Base-by-base conservation (phyloP, 1,140 invertebrate species). In the Lepidotrigona ventralis region DNA sequence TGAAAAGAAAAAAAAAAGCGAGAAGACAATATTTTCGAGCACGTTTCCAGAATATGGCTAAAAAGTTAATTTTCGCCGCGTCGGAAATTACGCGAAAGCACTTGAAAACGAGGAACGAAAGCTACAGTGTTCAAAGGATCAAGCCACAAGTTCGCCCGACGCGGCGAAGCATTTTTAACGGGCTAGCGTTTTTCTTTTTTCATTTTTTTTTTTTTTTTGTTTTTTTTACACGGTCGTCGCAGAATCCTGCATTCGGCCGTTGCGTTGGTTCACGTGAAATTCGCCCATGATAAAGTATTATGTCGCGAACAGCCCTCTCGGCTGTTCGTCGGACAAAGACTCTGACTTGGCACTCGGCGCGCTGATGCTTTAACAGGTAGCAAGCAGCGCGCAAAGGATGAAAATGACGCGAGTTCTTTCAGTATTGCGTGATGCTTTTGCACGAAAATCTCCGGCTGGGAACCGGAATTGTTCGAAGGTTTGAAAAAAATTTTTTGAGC, bases 351-450 rank as follows among this genome's bases (percentile, higher is more conserved):
- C 26, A 5, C 51, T 72, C 51, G 46, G n/a, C 21, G 21, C 15
- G 71, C 21, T 73, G 71, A 73, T 73, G 53, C 71, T 73, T 73
- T 73, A 73, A 73, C 46, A 70, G 39, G 39, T 73, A 56, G 71
- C 53, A 54, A 23, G 33, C 51, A 56, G 53, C 56, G 33, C 26
- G 71, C 53, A 58, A 33, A 33, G 71, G 26, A 73, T 73, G 51
- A 21, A 56, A 73, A 54, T 58, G 53, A 54, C 33, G 33, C 68
- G 68, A n/a, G 39, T 46, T 73, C 70, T 72, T 56, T 73, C 39
- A 46, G 51, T 4, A 26, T 19, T 21, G 17, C 51, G 2, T 5
- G 26, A 69, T 53, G 21, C 14, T 56, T 73, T 46, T 46, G 39
- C 39, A 46, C 39, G 39, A 46, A n/a, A n/a, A 71, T n/a, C 69